phyloP scores from a whole-genome alignment of 2,113 vertebrate species.

The Mobula birostris region DNA sequence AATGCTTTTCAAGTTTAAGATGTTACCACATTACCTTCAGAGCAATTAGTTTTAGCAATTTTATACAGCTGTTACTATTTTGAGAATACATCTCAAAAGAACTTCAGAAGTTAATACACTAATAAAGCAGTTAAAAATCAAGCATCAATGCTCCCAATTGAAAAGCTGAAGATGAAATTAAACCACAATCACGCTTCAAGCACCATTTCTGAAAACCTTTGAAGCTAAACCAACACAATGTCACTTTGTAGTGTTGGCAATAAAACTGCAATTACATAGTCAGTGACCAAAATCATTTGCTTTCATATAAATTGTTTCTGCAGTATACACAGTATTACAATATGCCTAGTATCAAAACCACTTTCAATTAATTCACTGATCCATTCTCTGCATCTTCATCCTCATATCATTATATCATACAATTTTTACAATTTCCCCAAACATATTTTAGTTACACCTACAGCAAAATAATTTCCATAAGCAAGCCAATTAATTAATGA shows the following conservation, averaged over 20 bases:
- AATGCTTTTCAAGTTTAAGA: not conserved
- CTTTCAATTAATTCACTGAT: not conserved
- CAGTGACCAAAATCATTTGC: not conserved
- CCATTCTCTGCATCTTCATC: not conserved
- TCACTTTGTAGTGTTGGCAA: not conserved
- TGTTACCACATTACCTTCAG: not conserved
- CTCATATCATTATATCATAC: not conserved
- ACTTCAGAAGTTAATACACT: not conserved
- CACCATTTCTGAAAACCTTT: not conserved
- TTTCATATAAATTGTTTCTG: not conserved
- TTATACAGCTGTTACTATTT: not conserved
- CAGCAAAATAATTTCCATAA: not conserved
- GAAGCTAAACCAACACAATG: not conserved
- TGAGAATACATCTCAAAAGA: not conserved
- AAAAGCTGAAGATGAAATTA: not conserved
- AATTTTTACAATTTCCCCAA: not conserved
- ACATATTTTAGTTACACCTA: not conserved
- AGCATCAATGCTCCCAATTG: not conserved
- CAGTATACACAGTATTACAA: not conserved
- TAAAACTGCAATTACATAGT: not conserved
- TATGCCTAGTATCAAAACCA: not conserved
- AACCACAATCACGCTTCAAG: not conserved
- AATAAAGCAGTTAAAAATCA: not conserved
- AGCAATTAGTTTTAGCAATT: not conserved
- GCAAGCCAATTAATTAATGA: not conserved